phyloP scores from a whole-genome alignment of 2,113 vertebrate species.

The Chroicocephalus ridibundus region DNA sequence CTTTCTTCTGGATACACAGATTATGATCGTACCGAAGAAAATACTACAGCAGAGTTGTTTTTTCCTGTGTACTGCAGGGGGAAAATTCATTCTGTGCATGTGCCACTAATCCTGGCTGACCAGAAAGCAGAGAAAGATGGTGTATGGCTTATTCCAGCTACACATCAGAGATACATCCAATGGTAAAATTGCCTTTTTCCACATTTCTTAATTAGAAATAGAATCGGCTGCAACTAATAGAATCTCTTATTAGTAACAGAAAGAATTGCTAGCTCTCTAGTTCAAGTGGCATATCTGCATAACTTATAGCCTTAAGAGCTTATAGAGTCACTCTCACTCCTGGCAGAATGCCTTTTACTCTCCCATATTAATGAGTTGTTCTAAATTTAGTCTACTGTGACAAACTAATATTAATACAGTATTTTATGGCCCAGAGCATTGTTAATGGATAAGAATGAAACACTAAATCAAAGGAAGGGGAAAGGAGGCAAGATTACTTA shows the following conservation, averaged over 20 bases:
- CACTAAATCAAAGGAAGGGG: conserved; percentile 73
- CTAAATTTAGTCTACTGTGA: conserved; percentile 86
- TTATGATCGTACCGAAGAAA: background rate
- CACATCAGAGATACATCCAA: conserved; percentile 58
- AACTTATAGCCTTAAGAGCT: conserved; percentile 83
- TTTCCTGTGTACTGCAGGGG: conserved; percentile 14
- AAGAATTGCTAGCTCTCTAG: conserved; percentile 75
- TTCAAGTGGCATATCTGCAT: conserved; percentile 84
- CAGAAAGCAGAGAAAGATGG: conserved; percentile 50
- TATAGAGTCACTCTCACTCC: conserved; percentile 73
- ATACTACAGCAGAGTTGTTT: background rate
- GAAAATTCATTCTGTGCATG: conserved; percentile 66
- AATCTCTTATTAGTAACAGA: conserved; percentile 82
- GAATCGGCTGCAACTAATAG: conserved; percentile 74
- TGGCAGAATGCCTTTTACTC: conserved; percentile 82
- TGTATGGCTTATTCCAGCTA: conserved; percentile 55
- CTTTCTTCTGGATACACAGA: conserved; percentile 34
- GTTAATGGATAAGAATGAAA: conserved; percentile 83
- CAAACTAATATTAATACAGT: conserved; percentile 89
- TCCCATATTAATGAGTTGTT: conserved; percentile 86
- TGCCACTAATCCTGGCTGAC: conserved; percentile 64
- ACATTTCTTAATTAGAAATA: conserved; percentile 84
- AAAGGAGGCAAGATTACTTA: conserved; percentile 75
- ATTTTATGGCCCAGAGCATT: conserved; percentile 84
- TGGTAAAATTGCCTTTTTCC: conserved; percentile 73